Conservation (phyloP, 1,140 invertebrate genomes). For the Geopemphigus sp. region DNA sequence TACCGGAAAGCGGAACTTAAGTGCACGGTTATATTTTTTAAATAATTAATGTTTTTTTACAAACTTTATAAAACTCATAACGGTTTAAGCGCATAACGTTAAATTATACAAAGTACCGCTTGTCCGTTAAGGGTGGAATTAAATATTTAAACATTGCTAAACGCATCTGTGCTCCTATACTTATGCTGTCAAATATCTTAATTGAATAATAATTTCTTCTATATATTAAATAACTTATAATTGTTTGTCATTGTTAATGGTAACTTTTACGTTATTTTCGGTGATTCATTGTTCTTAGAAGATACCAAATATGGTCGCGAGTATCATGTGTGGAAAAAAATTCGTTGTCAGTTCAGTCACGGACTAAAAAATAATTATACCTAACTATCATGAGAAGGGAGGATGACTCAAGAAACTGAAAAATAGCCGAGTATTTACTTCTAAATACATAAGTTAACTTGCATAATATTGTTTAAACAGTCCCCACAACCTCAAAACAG, state of each 20-base stretch:
- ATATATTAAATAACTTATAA: background rate
- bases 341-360: constrained; percentile 26
- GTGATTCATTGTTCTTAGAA: constrained; percentile 18
- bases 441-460: background rate
- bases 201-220: constrained; percentile 27
- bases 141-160: constrained; percentile 43
- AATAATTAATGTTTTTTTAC: constrained; percentile 36
- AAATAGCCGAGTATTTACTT: constrained; percentile 5
- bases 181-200: constrained; percentile 43
- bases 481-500: background rate
- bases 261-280: constrained; percentile 29
- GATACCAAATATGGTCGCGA: constrained; percentile 35
- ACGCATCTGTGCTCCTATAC: constrained; percentile 23
- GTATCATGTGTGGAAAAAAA: constrained; percentile 3
- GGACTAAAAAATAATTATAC: constrained; percentile 6
- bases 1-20: background rate
- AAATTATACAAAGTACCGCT: constrained; percentile 21
- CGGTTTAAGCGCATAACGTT: constrained; percentile 29
- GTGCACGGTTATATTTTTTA: constrained; percentile 4
- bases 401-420: constrained; percentile 16
- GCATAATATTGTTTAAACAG: constrained; percentile 29
- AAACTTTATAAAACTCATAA: constrained; percentile 37
- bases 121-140: background rate
- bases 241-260: background rate
- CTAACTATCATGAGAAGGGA: background rate